phyloP scores from a whole-genome alignment of 2,888 invertebrate genomes.

The Pristionchus mayeri region DNA sequence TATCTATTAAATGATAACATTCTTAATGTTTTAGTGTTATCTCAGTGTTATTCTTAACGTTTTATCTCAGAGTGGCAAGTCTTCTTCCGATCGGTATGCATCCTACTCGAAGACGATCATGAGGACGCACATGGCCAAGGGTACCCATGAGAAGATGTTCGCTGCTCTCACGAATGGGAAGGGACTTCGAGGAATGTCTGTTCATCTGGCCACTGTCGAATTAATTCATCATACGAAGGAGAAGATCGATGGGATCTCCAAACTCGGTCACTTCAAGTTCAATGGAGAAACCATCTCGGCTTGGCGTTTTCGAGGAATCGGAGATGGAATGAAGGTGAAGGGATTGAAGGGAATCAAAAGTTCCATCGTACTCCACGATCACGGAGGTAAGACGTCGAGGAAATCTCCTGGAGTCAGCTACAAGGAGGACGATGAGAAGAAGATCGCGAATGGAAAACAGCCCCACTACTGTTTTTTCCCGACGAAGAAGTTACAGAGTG shows the following conservation, averaged over 20 bases:
- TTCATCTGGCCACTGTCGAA: constrained; percentile 5
- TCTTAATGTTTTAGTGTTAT: too few relatives aligned
- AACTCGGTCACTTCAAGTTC: not conserved
- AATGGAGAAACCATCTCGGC: not conserved
- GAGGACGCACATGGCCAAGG: constrained; percentile 17
- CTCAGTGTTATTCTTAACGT: too few relatives aligned
- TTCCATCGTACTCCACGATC: too few relatives aligned
- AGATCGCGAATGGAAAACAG: not conserved
- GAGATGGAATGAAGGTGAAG: too few relatives aligned
- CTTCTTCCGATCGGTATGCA: constrained; percentile 6
- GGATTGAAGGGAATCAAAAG: too few relatives aligned
- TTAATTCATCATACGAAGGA: not conserved
- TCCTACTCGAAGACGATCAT: not conserved
- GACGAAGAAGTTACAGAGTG: not conserved
- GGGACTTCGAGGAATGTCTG: not conserved
- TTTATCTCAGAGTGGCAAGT: constrained; percentile 21
- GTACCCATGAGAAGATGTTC: not conserved
- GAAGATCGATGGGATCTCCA: not conserved
- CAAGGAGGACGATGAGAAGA: not conserved
- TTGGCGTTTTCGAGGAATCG: constrained; percentile 21
- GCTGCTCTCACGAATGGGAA: too few relatives aligned
- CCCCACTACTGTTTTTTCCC: not conserved
- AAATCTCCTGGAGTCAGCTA: too few relatives aligned
- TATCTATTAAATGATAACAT: too few relatives aligned
- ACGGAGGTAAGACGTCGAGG: not conserved